A percentile compares a stretch with the other conserved stretches of the same genome.
Evolutionary conservation across 2,888 invertebrate species (phyloP).

Genomic region (Nomada fabriciana): DNA sequence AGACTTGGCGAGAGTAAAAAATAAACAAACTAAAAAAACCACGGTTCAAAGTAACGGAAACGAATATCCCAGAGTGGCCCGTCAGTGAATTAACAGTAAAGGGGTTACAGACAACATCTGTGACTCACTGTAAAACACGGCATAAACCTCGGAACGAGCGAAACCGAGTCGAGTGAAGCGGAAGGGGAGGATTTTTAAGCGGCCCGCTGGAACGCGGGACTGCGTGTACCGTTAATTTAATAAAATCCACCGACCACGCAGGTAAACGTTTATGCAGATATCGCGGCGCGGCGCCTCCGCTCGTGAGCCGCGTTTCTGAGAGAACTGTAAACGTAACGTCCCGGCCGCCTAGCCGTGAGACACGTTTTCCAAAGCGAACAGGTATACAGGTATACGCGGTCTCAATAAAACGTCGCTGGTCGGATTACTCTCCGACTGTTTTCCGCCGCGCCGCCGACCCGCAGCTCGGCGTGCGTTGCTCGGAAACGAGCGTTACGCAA

Average conservation of each 20-base stretch:
- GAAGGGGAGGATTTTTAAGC: background rate
- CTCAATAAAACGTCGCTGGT: constrained; percentile 63
- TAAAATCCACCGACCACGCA: constrained; percentile 55
- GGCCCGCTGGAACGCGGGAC: constrained; percentile 4
- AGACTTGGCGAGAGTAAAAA: too few relatives aligned
- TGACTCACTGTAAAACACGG: background rate
- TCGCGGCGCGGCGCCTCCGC: constrained; percentile 14
- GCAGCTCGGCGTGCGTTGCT: constrained; percentile 49
- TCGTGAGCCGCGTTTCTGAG: constrained; percentile 49
- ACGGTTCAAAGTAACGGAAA: too few relatives aligned
- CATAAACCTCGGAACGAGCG: constrained; percentile 1
- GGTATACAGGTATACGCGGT: constrained; percentile 27
- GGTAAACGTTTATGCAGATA: constrained; percentile 57
- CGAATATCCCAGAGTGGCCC: too few relatives aligned
- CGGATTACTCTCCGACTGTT: constrained; percentile 54
- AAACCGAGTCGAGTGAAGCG: background rate
- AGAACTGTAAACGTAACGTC: constrained; percentile 62
- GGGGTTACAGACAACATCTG: too few relatives aligned
- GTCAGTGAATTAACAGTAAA: too few relatives aligned
- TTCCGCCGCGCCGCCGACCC: background rate
- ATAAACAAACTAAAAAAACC: too few relatives aligned
- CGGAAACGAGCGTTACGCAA: constrained; percentile 50
- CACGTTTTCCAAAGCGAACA: constrained; percentile 54
- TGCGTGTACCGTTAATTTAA: constrained; percentile 60
- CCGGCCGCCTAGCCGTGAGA: constrained; percentile 63